Conservation (phyloP, 2,888 invertebrate genomes). For the Carabus problematicus region DNA sequence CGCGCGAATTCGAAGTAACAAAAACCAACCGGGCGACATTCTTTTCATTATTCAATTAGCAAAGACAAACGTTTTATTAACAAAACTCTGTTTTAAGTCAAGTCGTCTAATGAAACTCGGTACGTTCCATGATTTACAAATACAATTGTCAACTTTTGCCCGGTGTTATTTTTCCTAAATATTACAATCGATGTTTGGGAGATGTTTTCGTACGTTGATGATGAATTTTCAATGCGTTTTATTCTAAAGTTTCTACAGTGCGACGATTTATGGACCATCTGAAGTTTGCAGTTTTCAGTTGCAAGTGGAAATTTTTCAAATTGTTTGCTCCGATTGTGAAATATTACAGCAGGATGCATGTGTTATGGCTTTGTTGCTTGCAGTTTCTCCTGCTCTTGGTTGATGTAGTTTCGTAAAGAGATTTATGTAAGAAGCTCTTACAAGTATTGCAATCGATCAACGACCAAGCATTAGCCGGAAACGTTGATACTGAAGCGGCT, state of each 20-base stretch:
- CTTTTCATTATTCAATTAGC: conserved; percentile 29
- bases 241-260: too few species aligned
- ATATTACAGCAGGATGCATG: too few species aligned
- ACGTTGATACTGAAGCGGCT: conserved; percentile 22
- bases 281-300: not conserved
- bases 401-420: too few species aligned
- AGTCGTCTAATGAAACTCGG: conserved; percentile 23
- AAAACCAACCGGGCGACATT: not conserved
- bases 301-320: not conserved
- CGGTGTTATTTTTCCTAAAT: not conserved
- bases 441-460: conserved; percentile 11
- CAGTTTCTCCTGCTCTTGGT: too few species aligned
- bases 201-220: too few species aligned
- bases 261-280: too few species aligned
- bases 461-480: conserved; percentile 18
- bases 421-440: too few species aligned
- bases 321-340: too few species aligned
- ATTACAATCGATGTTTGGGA: too few species aligned
- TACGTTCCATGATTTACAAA: conserved; percentile 17
- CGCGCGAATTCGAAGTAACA: not conserved
- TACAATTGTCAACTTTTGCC: conserved; percentile 15
- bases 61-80: conserved; percentile 29
- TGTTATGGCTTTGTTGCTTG: too few species aligned
- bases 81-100: conserved; percentile 32
- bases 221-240: too few species aligned